These are phyloP conservation scores for Colostygia pectinataria DNA, from an alignment of 2,888 invertebrate genomes.

Conservation along the genomic window DNA sequence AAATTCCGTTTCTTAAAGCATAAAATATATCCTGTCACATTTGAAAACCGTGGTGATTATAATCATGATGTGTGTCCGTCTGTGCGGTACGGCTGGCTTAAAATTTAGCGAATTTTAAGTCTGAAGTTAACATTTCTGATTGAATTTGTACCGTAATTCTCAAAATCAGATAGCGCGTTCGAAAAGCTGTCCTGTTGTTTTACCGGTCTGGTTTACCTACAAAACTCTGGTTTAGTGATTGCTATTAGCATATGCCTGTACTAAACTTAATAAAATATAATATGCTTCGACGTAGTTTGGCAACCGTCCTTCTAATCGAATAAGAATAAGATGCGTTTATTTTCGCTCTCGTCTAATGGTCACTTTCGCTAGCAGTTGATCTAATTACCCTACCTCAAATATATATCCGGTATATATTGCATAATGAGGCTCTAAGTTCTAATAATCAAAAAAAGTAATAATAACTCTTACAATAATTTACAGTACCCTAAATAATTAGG, in stretches of 20 bases:
- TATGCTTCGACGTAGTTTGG: slow-evolving; percentile 31
- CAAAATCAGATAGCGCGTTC: slow-evolving; percentile 19
- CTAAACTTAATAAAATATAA: background rate
- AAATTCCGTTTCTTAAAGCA: slow-evolving; percentile 10
- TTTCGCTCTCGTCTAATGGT: slow-evolving; percentile 39
- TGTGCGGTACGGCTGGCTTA: slow-evolving; percentile 1
- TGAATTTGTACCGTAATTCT: slow-evolving; percentile 22
- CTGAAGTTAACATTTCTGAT: slow-evolving; percentile 15
- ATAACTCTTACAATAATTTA: slow-evolving; percentile 21
- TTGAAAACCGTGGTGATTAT: slow-evolving; percentile 13
- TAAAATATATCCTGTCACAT: slow-evolving; percentile 17
- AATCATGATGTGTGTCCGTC: slow-evolving; percentile 13
- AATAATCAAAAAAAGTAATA: too few relatives aligned
- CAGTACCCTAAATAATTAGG: slow-evolving; percentile 15
- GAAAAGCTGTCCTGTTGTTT: slow-evolving; percentile 16
- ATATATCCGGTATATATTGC: slow-evolving; percentile 29
- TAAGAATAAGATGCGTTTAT: slow-evolving; percentile 44
- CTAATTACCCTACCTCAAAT: slow-evolving; percentile 31
- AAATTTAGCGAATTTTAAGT: too few relatives aligned
- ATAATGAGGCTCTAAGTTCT: slow-evolving; percentile 22
- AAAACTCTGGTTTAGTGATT: slow-evolving; percentile 22
- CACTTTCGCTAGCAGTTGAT: slow-evolving; percentile 31
- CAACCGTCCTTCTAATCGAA: slow-evolving; percentile 41
- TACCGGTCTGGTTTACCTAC: slow-evolving; percentile 23
- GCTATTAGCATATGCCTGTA: slow-evolving; percentile 18